Evolutionary conservation across 2,797 vertebrate genomes (phyloP).

Genomic region (Malurus splendens): DNA sequence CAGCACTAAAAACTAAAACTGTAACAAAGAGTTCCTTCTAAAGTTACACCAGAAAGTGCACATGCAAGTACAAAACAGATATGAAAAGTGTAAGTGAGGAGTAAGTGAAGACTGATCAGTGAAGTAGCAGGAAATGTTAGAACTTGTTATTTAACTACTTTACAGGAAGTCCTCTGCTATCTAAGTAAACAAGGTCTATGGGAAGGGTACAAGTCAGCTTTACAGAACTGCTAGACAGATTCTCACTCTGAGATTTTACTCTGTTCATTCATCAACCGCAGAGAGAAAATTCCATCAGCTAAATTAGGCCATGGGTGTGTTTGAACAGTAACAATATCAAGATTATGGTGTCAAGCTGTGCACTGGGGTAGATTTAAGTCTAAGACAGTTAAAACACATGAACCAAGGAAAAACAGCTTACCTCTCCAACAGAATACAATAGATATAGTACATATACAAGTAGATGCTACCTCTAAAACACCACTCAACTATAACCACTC

Average conservation of each 20-base stretch:
- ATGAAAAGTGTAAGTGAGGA: background rate
- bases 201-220: background rate
- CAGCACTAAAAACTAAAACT: background rate
- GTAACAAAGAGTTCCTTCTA: background rate
- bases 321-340: conserved; percentile 6
- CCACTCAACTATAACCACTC: background rate
- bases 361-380: background rate
- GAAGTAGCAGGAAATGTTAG: conserved; percentile 10
- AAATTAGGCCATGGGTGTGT: background rate
- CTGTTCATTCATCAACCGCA: conserved; percentile 7
- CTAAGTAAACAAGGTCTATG: background rate
- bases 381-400: background rate
- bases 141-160: conserved; percentile 36
- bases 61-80: background rate
- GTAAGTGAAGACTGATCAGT: background rate
- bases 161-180: conserved; percentile 28
- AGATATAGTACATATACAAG: background rate
- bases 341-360: background rate
- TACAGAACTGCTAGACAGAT: background rate
- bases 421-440: background rate
- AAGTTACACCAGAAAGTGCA: background rate
- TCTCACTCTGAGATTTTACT: background rate
- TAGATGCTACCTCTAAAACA: background rate
- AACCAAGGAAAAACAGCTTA: background rate
- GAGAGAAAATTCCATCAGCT: background rate